Evolutionary conservation across 2,888 invertebrate genomes (phyloP), one percentile per base, ranked within the genome.

Genomic region (Caenorhabditis sp.): DNA sequence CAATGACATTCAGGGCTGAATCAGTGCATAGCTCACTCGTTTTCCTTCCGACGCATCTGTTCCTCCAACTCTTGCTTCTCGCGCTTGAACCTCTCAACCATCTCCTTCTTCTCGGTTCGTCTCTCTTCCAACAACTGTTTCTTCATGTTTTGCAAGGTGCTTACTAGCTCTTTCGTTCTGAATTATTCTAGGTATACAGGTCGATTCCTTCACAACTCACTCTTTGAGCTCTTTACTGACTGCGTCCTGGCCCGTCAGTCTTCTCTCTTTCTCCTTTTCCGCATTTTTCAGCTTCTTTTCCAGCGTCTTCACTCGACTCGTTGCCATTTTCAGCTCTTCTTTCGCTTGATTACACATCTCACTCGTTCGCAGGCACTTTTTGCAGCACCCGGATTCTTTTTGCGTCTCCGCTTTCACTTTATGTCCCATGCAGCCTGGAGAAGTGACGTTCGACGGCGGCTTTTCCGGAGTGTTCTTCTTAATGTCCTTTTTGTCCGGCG

Each of bases 311-410:
- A 35, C 6, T 7, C 30, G 13, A 32, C 45, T 53, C 37, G 45
- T 32, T 8, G 32, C 24, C 35, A 13, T 9, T 35, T 65, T 46
- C 53, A 55, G 9, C 13, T 53, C 53, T 26, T 45, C 26, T 17
- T 45, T 32, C 8, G 53, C 63, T n/a, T 45, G 17, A 7, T 55
- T 55, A 13, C 63, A 65, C 45, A 30, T 20, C 11, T 46, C 46
- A 13, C 35, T 24, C 3, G 59, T 59, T 9, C 59, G 52, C 20
- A 32, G 41, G 24, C 63, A 63, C 43, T 63, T 53, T 20, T 32
- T 15, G 11, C 63, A 63, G 15, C 26, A 32, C 2, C 27, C 17
- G 5, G 63, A 63, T 17, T 63, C 45, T 13, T 24, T 46, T 11
- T 35, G 15, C 45, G 35, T n/a, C n/a, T n/a, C n/a, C n/a, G n/a